Conservation (phyloP, 2,888 invertebrate species). For the Crossocerus cetratus region DNA sequence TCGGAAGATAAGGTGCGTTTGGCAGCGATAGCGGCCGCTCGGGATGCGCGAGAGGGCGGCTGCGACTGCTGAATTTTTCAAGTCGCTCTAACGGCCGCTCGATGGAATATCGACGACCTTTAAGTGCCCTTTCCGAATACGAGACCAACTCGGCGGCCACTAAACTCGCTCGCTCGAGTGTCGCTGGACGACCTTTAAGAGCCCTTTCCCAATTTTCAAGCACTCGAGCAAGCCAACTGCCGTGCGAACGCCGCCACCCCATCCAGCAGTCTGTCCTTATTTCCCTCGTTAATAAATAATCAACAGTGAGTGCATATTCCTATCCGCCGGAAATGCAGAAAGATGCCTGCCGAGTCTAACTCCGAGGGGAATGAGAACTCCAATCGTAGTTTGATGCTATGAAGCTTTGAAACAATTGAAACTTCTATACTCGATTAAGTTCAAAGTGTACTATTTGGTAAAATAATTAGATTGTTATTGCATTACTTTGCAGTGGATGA, state of each 20-base stretch:
- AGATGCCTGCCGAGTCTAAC: neutral
- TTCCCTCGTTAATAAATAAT: constrained; percentile 1
- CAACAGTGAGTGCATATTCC: neutral
- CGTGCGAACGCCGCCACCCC: neutral
- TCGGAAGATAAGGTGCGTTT: neutral
- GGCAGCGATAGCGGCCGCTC: neutral
- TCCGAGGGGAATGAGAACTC: no score
- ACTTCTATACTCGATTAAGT: no score
- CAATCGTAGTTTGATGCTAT: no score
- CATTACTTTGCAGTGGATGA: no score
- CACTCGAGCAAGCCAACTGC: neutral
- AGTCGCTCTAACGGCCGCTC: constrained; percentile 24
- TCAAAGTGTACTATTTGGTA: no score
- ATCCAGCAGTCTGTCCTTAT: neutral
- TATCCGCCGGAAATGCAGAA: neutral
- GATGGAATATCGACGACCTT: constrained; percentile 50
- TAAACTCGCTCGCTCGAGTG: neutral
- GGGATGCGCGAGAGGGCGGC: neutral
- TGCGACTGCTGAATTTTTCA: constrained; percentile 44
- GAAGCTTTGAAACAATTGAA: no score
- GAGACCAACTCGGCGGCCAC: constrained; percentile 7
- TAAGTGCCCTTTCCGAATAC: constrained; percentile 40
- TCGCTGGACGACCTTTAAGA: constrained; percentile 32
- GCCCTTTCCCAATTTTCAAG: constrained; percentile 23
- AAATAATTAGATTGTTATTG: no score